A percentile compares a stretch with the other conserved stretches of the same genome.
Conservation (phyloP, 1,140 invertebrate genomes). For the Geopemphigus sp. region DNA sequence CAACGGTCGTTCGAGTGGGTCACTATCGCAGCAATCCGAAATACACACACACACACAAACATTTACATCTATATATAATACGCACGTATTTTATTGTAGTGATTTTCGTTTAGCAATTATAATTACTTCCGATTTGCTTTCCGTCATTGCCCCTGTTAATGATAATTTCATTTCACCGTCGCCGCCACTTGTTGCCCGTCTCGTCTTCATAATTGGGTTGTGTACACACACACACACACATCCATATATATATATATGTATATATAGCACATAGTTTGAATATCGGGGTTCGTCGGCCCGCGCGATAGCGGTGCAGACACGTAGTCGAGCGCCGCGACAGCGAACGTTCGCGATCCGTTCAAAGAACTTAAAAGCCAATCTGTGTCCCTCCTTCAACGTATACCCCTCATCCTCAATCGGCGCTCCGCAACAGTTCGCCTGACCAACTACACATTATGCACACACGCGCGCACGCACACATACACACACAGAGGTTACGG, state of each 20-base stretch:
- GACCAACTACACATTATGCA: too few relatives aligned
- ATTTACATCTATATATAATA: background rate
- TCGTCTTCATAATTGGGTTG: background rate
- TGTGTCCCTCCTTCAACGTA: constrained; percentile 1
- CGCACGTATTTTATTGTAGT: background rate
- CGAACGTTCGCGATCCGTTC: background rate
- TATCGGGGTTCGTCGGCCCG: background rate
- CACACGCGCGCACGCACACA: too few relatives aligned
- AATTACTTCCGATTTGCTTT: constrained; percentile 2
- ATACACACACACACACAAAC: too few relatives aligned
- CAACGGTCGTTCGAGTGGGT: background rate
- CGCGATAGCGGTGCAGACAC: background rate
- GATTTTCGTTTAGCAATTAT: background rate
- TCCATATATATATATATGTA: too few relatives aligned
- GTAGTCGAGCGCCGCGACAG: background rate
- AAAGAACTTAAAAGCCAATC: constrained; percentile 49
- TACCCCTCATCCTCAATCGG: too few relatives aligned
- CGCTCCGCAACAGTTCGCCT: too few relatives aligned
- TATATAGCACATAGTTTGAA: too few relatives aligned
- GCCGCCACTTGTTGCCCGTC: background rate
- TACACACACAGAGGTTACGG: too few relatives aligned
- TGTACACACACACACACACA: background rate
- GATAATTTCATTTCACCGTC: background rate
- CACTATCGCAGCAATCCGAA: too few relatives aligned
- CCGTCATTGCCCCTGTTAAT: too few relatives aligned